phyloP scores from a whole-genome alignment of 2,888 invertebrate species.

The Coelinius sp. region DNA sequence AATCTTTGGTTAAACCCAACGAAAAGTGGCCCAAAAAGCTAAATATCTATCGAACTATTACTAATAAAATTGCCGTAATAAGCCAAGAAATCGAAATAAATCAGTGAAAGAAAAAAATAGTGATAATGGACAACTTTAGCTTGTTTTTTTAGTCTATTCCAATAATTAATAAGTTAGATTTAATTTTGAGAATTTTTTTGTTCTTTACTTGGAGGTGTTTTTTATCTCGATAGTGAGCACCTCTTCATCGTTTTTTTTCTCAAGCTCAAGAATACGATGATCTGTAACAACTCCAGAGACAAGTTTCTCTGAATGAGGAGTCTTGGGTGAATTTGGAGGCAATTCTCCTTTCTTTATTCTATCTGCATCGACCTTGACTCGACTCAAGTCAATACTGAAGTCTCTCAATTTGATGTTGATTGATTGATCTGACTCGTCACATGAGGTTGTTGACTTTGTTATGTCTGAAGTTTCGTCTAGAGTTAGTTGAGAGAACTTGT shows the following conservation, averaged over 20 bases:
- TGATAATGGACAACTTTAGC: not conserved
- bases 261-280: slow-evolving; percentile 25
- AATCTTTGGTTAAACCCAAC: slow-evolving; percentile 37
- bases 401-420: not conserved
- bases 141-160: not conserved
- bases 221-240: slow-evolving; percentile 32
- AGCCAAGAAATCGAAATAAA: not conserved
- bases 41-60: not conserved
- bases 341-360: not conserved
- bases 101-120: not conserved
- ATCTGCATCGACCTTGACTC: not conserved
- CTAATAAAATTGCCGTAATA: not conserved
- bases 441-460: not conserved
- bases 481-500: not conserved
- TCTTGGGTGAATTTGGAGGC: slow-evolving; percentile 45
- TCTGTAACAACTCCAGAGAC: slow-evolving; percentile 48
- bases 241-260: slow-evolving; percentile 31
- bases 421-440: not conserved
- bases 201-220: not conserved
- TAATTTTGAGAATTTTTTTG: not conserved
- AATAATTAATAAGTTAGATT: not conserved
- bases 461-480: not conserved
- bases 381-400: not conserved
- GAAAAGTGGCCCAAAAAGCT: not conserved
- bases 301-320: slow-evolving; percentile 48